Percentiles rank a stretch among this genome's conserved stretches.
phyloP scores from a whole-genome alignment of 1,140 invertebrate species.

The Lasaia peninsularis region DNA sequence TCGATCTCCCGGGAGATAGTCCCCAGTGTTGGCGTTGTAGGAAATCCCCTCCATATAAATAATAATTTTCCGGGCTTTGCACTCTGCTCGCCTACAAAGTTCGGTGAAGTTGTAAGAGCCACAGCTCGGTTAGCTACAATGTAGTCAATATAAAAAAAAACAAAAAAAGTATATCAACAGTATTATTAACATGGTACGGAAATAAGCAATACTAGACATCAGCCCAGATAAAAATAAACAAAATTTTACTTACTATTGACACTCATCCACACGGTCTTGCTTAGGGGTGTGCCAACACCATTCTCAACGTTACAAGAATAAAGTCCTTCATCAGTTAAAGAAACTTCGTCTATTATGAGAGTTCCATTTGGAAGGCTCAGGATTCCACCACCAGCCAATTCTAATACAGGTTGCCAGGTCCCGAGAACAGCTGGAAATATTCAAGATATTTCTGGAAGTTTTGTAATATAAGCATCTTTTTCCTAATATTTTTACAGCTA shows the following conservation, averaged over 20 bases:
- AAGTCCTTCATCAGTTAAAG: constrained; percentile 87
- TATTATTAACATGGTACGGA: too few relatives aligned
- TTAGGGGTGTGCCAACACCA: constrained; percentile 87
- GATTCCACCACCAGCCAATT: constrained; percentile 78
- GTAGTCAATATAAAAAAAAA: too few relatives aligned
- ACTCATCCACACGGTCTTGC: constrained; percentile 87
- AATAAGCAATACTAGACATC: too few relatives aligned
- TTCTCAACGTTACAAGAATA: constrained; percentile 93
- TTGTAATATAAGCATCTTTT: neutral
- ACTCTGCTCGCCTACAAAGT: too few relatives aligned
- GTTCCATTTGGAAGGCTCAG: constrained; percentile 81
- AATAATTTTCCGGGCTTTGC: too few relatives aligned
- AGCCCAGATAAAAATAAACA: too few relatives aligned
- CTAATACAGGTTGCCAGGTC: constrained; percentile 77
- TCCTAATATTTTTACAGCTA: neutral
- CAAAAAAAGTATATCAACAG: too few relatives aligned
- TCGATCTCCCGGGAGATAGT: too few relatives aligned
- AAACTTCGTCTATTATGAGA: constrained; percentile 82
- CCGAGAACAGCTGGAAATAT: constrained; percentile 53
- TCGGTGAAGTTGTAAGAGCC: too few relatives aligned
- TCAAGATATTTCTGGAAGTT: neutral
- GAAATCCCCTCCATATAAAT: too few relatives aligned
- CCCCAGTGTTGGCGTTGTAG: too few relatives aligned
- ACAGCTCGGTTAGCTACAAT: too few relatives aligned
- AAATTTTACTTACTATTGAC: constrained; percentile 89